Conservation (phyloP, 2,113 vertebrate species). For the Platycercus adscitus region DNA sequence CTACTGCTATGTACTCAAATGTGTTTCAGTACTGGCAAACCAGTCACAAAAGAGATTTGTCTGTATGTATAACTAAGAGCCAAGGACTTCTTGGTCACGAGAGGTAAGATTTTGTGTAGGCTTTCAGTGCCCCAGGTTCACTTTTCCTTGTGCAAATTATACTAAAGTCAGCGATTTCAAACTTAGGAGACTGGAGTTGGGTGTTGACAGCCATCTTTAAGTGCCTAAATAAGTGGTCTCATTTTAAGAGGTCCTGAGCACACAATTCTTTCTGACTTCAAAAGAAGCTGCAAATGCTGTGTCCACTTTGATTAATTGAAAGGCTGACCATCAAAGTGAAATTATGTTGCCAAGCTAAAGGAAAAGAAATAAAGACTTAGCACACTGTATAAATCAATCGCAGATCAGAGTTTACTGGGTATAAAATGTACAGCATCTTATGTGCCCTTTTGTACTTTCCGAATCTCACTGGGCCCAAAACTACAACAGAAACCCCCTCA, state of each 20-base stretch:
- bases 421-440: conserved; percentile 68
- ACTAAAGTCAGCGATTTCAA: conserved; percentile 63
- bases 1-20: not conserved
- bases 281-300: conserved; percentile 69
- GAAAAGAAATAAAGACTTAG: conserved; percentile 72
- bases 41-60: conserved; percentile 3
- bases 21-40: not conserved
- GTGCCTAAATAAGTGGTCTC: conserved; percentile 71
- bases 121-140: conserved; percentile 39
- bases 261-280: conserved; percentile 72
- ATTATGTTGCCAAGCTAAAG: conserved; percentile 70
- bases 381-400: conserved; percentile 67
- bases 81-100: conserved; percentile 40
- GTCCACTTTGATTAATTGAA: conserved; percentile 73
- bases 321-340: conserved; percentile 71
- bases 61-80: not conserved
- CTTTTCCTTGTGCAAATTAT: conserved; percentile 54
- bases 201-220: conserved; percentile 72
- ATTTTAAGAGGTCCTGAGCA: conserved; percentile 65
- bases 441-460: conserved; percentile 67
- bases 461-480: conserved; percentile 61
- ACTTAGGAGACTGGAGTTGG: conserved; percentile 51
- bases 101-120: conserved; percentile 25
- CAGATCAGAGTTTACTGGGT: conserved; percentile 65
- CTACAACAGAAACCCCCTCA: conserved; percentile 33